These are phyloP conservation scores for Mechanitis messenoides DNA, from an alignment of 2,888 invertebrate species.

Conservation along the genomic window DNA sequence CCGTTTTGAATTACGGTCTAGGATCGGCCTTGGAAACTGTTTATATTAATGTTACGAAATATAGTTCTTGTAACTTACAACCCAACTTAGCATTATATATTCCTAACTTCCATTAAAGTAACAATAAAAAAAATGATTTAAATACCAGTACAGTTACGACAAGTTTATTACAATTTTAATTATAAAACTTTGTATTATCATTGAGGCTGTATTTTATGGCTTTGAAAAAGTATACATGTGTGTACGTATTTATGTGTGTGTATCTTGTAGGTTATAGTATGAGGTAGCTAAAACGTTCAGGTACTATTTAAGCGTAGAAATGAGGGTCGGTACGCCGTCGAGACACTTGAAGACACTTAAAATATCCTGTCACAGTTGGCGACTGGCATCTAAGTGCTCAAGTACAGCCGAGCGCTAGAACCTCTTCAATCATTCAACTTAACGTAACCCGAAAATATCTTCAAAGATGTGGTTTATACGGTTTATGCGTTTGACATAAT, in stretches of 20 bases:
- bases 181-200: no score
- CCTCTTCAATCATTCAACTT: slow-evolving; percentile 20
- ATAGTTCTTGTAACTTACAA: slow-evolving; percentile 2
- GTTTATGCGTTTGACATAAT: no score
- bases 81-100: neutral
- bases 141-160: neutral
- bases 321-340: neutral
- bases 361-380: slow-evolving; percentile 16
- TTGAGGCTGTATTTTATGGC: no score
- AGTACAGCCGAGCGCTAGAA: slow-evolving; percentile 9
- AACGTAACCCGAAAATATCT: slow-evolving; percentile 15
- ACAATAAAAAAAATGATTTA: neutral
- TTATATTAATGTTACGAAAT: neutral
- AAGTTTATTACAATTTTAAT: neutral
- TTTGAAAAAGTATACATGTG: no score
- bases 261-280: no score
- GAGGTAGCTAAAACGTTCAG: no score
- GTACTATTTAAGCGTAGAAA: neutral
- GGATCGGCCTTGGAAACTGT: neutral
- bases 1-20: slow-evolving; percentile 18
- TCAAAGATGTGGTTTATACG: neutral
- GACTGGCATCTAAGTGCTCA: slow-evolving; percentile 14
- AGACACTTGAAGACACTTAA: slow-evolving; percentile 5
- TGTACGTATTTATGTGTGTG: no score
- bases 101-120: neutral